Evolutionary conservation across 2,113 vertebrate species (phyloP).

Genomic region (Gambusia affinis): DNA sequence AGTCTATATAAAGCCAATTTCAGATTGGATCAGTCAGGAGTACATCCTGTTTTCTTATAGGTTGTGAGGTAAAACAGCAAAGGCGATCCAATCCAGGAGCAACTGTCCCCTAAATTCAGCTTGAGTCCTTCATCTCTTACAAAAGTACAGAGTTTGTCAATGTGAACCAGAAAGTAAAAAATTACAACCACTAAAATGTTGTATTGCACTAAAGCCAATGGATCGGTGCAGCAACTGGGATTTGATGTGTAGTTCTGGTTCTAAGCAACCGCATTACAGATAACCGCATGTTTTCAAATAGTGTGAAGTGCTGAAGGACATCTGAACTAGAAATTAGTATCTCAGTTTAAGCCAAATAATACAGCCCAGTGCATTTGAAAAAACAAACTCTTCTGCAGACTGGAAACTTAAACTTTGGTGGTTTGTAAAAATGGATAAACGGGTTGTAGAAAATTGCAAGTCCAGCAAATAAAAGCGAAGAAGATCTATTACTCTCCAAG

Average conservation of each 20-base stretch:
- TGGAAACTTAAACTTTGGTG: slow-evolving; percentile 7
- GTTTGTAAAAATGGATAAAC: slow-evolving; percentile 29
- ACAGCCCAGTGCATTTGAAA: slow-evolving; percentile 51
- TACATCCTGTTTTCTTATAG: background rate
- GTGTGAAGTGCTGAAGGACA: slow-evolving; percentile 23
- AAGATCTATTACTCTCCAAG: slow-evolving; percentile 25
- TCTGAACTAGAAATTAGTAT: slow-evolving; percentile 4
- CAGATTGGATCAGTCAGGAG: slow-evolving; percentile 8
- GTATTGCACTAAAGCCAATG: slow-evolving; percentile 65
- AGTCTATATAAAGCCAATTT: background rate
- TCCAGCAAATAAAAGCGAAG: slow-evolving; percentile 4
- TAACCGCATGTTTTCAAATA: slow-evolving; percentile 4
- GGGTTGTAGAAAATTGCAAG: slow-evolving; percentile 11
- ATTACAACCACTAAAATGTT: slow-evolving; percentile 19
- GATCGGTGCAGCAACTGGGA: slow-evolving; percentile 42
- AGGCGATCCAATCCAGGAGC: background rate
- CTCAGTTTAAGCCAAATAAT: slow-evolving; percentile 9
- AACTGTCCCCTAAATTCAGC: slow-evolving; percentile 4
- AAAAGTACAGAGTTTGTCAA: slow-evolving; percentile 19
- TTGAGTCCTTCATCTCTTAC: slow-evolving; percentile 42
- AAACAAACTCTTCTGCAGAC: slow-evolving; percentile 8
- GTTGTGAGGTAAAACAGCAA: background rate
- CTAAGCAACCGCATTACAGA: slow-evolving; percentile 18
- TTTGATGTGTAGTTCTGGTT: slow-evolving; percentile 9
- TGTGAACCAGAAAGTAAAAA: slow-evolving; percentile 17